Conservation (phyloP, 2,888 invertebrate genomes). For the Tetragnatha montana region DNA sequence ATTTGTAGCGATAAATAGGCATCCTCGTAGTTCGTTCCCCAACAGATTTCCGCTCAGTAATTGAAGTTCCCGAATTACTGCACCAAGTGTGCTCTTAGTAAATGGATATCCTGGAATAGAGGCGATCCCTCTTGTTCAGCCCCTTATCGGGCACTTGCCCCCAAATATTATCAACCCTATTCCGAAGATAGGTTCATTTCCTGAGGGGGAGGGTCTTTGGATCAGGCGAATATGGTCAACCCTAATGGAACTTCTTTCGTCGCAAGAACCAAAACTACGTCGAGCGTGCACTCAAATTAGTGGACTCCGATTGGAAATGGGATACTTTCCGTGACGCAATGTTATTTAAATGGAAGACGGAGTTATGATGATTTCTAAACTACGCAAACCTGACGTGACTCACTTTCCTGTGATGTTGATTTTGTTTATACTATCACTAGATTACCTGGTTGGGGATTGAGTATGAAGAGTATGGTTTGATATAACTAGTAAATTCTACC, state of each 20-base stretch:
- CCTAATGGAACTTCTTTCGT: slow-evolving; percentile 35
- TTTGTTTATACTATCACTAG: no score
- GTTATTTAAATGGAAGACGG: no score
- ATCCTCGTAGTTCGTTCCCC: slow-evolving; percentile 48
- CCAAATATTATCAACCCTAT: slow-evolving; percentile 68
- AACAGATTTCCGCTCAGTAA: slow-evolving; percentile 65
- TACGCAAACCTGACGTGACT: no score
- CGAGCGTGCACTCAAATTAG: neutral
- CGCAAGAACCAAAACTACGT: neutral
- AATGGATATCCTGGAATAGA: slow-evolving; percentile 59
- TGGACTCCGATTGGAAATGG: no score
- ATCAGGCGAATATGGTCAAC: slow-evolving; percentile 36
- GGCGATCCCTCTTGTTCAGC: slow-evolving; percentile 46
- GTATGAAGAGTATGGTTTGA: no score
- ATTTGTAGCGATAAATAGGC: slow-evolving; percentile 59
- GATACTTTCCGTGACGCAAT: no score
- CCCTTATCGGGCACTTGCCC: slow-evolving; percentile 68
- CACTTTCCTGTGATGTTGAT: no score
- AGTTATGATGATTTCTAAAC: no score
- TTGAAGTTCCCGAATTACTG: slow-evolving; percentile 63
- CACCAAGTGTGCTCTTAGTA: slow-evolving; percentile 53
- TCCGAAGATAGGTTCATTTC: slow-evolving; percentile 64
- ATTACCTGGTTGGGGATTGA: no score
- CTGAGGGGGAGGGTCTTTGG: slow-evolving; percentile 54
- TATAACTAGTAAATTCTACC: no score